phyloP scores from a whole-genome alignment of 2,797 vertebrate species.

The Megaceryle alcyon region DNA sequence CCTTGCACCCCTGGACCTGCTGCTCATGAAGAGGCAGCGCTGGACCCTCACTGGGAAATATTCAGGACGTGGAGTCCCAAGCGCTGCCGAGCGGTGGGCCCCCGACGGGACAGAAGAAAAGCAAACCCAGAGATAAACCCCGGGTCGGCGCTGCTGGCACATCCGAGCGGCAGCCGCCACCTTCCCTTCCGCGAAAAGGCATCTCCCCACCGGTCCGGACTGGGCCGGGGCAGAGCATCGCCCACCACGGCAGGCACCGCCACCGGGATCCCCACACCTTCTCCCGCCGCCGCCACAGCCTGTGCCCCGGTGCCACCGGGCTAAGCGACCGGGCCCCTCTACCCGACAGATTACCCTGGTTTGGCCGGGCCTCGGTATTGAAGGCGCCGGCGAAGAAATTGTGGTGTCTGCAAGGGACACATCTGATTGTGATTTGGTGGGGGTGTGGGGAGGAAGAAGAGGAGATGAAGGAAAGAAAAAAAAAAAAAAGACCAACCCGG shows the following conservation, averaged over 20 bases:
- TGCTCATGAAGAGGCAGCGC: neutral
- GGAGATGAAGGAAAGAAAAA: neutral
- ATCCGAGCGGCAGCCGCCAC: neutral
- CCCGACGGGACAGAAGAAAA: neutral
- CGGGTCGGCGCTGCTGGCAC: neutral
- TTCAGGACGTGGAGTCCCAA: neutral
- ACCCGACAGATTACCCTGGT: neutral
- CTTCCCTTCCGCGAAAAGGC: neutral
- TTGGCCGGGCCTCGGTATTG: neutral
- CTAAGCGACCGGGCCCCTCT: neutral
- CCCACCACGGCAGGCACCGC: neutral
- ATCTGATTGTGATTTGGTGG: constrained; percentile 47
- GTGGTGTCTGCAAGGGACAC: neutral
- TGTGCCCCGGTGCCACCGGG: neutral
- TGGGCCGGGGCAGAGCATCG: neutral
- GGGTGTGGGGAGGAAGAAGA: neutral
- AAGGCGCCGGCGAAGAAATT: neutral
- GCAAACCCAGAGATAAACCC: neutral
- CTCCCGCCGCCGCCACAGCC: neutral
- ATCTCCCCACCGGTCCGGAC: neutral
- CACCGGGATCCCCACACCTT: neutral
- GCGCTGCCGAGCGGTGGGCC: neutral
- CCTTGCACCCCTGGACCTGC: neutral
- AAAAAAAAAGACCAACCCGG: neutral
- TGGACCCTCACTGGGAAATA: neutral